phyloP scores from a whole-genome alignment of 2,113 vertebrate species.

The Hippolais icterina region DNA sequence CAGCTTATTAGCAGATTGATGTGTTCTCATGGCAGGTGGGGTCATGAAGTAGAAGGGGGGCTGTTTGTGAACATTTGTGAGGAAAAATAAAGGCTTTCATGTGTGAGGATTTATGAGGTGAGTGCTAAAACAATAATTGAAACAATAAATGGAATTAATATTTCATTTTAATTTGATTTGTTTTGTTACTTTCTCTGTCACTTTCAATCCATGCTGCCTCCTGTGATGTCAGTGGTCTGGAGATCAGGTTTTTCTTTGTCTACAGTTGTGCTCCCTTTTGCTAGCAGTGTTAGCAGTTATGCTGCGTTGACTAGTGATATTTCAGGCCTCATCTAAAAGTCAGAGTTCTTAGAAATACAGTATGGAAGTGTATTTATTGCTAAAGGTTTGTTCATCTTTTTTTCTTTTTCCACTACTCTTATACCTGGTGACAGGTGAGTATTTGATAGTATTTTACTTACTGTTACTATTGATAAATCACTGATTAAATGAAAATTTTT shows the following conservation, averaged over 20 bases:
- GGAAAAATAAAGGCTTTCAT: neutral
- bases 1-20: neutral
- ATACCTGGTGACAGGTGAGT: neutral
- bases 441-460: neutral
- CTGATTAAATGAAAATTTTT: neutral
- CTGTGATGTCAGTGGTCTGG: neutral
- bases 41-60: neutral
- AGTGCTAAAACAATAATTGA: neutral
- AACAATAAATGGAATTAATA: neutral
- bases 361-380: neutral
- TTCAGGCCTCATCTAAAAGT: neutral
- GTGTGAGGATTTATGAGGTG: neutral
- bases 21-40: neutral
- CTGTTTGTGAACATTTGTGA: neutral
- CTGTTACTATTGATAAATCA: neutral
- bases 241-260: neutral
- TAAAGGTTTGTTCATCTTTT: neutral
- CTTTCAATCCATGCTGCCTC: neutral
- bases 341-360: neutral
- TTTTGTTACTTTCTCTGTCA: neutral
- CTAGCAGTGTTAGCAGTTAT: neutral
- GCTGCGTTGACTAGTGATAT: neutral
- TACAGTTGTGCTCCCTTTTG: neutral
- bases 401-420: neutral
- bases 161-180: neutral